Conservation (phyloP, 1,140 invertebrate genomes). For the Drosophila asahinai region DNA sequence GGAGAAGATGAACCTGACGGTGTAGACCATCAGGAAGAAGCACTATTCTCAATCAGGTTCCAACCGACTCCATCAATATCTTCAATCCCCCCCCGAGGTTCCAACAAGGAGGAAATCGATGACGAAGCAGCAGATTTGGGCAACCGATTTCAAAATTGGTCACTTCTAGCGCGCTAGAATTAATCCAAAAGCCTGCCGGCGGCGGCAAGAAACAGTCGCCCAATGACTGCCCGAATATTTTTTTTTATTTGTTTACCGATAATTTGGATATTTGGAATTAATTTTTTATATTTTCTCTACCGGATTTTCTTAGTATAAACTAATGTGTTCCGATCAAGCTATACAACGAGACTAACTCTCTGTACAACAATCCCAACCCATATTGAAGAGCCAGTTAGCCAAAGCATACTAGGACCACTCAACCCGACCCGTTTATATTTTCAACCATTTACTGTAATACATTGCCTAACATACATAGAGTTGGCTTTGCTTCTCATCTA, state of each 20-base stretch:
- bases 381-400: too few species aligned
- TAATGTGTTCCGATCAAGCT: too few species aligned
- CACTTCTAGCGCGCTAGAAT: slow-evolving; percentile 97
- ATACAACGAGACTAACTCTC: too few species aligned
- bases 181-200: slow-evolving; percentile 89
- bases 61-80: slow-evolving; percentile 98
- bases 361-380: too few species aligned
- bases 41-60: slow-evolving; percentile 97
- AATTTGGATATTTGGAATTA: slow-evolving; percentile 31
- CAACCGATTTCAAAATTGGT: slow-evolving; percentile 98
- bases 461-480: too few species aligned
- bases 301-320: too few species aligned
- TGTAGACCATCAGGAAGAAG: slow-evolving; percentile 98
- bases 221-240: slow-evolving; percentile 75
- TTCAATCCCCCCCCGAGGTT: slow-evolving; percentile 93
- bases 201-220: slow-evolving; percentile 76
- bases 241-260: slow-evolving; percentile 24
- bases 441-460: too few species aligned
- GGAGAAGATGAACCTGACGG: slow-evolving; percentile 98
- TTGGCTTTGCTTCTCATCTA: too few species aligned
- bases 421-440: too few species aligned
- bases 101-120: slow-evolving; percentile 88
- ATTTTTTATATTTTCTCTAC: too few species aligned
- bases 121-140: slow-evolving; percentile 91
- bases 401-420: too few species aligned